Base-by-base conservation (phyloP, 2,888 invertebrate species). In the Meghimatium bilineatum region DNA sequence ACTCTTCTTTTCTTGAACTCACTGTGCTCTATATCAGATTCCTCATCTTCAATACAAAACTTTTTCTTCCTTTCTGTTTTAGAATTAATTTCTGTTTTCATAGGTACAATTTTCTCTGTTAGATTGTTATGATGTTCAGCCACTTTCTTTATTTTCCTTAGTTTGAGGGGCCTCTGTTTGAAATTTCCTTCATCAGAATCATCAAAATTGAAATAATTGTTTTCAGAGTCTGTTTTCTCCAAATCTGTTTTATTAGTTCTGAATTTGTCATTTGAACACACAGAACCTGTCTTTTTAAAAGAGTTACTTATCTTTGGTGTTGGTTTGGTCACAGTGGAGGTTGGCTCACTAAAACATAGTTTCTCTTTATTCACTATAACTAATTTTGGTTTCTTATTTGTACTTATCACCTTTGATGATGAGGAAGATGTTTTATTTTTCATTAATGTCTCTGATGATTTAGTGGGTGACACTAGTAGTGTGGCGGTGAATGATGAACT, bases 171-270 rank as follows among this genome's bases (percentile, higher is more conserved):
- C 36, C 60, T 75, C 69, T 67, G 23, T 49, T 71, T 78, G 12
- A 56, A 49, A 71, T 23, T 80, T 12, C 74, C 63, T 63, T 82
- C 82, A 76, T 82, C 82, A 23, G 32, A 44, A 67, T 82, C 82
- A 49, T 76, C 82, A 82, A 82, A 82, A 17, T 81, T 72, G 29
- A 81, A 74, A 26, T 60, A 44, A 74, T 44, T 32, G 14, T 69
- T 38, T 36, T 60, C 74, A 36, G 52, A 49, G 67, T 23, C 17
- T 17, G 8, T 49, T 2, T 38, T 23, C 5, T 29, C 44, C 3
- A 10, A 2, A 17, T 14, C 20, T 56, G 56, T 29, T 38, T 63
- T 63, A 66, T 66, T 38, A 29, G 38, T 26, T 38, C 1, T 44
- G 1, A 38, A 1, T 29, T 44, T 77, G 63, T 10, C 6, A n/a